Percentiles rank a stretch among this genome's conserved stretches.
These are phyloP conservation scores for Tricholaema leucomelas DNA, from an alignment of 2,113 vertebrate species.

Conservation along the genomic window DNA sequence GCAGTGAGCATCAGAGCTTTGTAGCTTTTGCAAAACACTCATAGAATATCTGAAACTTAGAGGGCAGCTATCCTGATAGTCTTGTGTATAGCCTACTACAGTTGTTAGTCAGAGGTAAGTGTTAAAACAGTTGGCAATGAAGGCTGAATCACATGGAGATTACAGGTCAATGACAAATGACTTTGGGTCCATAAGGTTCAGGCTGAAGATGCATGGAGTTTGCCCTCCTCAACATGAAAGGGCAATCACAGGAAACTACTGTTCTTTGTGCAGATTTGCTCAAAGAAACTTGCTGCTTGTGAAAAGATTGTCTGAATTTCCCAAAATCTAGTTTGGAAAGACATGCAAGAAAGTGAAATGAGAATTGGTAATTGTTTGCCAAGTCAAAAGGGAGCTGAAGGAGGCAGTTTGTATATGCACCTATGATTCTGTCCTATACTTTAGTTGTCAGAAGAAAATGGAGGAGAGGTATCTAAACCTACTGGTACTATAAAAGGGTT, in stretches of 20 bases:
- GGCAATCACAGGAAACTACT: not conserved
- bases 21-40: not conserved
- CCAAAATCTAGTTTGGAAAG: not conserved
- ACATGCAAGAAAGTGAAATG: not conserved
- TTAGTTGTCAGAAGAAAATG: not conserved
- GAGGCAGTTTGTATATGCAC: not conserved
- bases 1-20: not conserved
- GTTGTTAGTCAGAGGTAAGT: not conserved
- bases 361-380: not conserved
- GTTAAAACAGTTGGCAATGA: not conserved
- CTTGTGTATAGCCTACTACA: not conserved
- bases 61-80: not conserved
- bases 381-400: not conserved
- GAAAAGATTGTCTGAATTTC: not conserved
- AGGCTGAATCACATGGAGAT: not conserved
- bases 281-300: not conserved
- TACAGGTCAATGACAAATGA: not conserved
- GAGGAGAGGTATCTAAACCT: not conserved
- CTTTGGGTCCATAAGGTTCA: not conserved
- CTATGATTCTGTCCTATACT: not conserved
- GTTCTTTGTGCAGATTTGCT: not conserved
- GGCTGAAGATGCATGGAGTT: not conserved
- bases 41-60: not conserved
- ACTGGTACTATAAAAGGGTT: not conserved
- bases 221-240: not conserved